These are phyloP conservation scores for Andrena marginata DNA, from an alignment of 2,888 invertebrate species.

Conservation along the genomic window DNA sequence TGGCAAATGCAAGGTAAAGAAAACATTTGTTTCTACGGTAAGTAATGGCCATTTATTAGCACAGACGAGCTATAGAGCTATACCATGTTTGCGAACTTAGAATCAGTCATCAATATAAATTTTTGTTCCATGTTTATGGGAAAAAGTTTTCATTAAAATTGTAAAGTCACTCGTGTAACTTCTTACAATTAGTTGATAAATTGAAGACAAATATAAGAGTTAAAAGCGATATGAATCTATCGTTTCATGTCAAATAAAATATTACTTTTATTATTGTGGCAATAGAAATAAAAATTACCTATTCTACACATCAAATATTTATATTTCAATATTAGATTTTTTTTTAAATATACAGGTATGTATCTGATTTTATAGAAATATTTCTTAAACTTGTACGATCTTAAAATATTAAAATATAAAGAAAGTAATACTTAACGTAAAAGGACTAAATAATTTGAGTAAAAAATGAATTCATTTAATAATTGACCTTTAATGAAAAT, in stretches of 20 bases:
- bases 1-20: too few relatives aligned
- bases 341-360: neutral
- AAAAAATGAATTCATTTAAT: neutral
- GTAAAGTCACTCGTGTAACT: too few relatives aligned
- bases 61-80: too few relatives aligned
- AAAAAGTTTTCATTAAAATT: neutral
- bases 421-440: neutral
- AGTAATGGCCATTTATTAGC: too few relatives aligned
- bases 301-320: neutral
- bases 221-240: neutral
- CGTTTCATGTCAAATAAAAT: neutral
- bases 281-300: neutral
- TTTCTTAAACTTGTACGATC: neutral
- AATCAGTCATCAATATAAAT: neutral
- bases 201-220: neutral
- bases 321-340: neutral
- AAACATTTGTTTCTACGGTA: too few relatives aligned
- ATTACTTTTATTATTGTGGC: neutral
- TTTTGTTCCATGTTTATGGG: neutral
- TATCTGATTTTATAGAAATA: neutral
- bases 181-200: too few relatives aligned
- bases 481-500: neutral
- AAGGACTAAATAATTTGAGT: neutral
- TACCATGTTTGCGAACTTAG: too few relatives aligned
- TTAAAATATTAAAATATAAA: conserved; percentile 3